Conservation (phyloP, 2,113 vertebrate genomes). For the Pseudopodoces humilis region DNA sequence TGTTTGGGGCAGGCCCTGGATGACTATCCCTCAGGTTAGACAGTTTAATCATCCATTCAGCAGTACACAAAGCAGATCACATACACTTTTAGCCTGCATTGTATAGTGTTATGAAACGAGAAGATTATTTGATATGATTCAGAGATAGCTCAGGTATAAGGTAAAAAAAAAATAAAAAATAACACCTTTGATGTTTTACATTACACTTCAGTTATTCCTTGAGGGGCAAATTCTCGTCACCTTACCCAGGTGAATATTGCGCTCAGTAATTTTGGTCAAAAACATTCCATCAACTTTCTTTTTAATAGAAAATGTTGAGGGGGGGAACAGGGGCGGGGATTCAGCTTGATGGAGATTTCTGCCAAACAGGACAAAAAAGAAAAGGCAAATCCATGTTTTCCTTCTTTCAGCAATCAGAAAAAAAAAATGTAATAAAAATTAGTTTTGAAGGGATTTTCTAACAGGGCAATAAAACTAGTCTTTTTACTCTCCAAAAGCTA, state of each 20-base stretch:
- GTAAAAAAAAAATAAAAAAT: not conserved
- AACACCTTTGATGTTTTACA: slow-evolving; percentile 61
- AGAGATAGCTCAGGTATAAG: slow-evolving; percentile 66
- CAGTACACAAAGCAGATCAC: slow-evolving; percentile 64
- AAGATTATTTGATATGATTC: slow-evolving; percentile 71
- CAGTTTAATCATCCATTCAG: slow-evolving; percentile 66
- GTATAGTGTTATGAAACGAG: slow-evolving; percentile 60
- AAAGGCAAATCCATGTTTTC: not conserved
- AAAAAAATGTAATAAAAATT: not conserved
- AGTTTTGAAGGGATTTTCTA: not conserved
- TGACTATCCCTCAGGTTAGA: slow-evolving; percentile 57
- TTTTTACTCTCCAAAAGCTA: not conserved
- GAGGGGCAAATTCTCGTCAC: slow-evolving; percentile 60
- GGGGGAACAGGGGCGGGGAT: not conserved
- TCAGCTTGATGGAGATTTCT: not conserved
- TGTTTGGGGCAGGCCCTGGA: slow-evolving; percentile 52
- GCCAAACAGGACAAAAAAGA: not conserved
- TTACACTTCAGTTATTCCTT: slow-evolving; percentile 66
- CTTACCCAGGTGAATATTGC: slow-evolving; percentile 57
- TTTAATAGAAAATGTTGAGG: not conserved
- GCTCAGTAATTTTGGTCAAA: slow-evolving; percentile 47
- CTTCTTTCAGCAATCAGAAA: not conserved
- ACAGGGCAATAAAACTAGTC: not conserved
- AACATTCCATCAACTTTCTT: slow-evolving; percentile 23
- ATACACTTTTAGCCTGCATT: slow-evolving; percentile 64